Evolutionary conservation across 1,140 invertebrate species (phyloP), one percentile per base, ranked within the genome.

Genomic region (Ceratina japonica): DNA sequence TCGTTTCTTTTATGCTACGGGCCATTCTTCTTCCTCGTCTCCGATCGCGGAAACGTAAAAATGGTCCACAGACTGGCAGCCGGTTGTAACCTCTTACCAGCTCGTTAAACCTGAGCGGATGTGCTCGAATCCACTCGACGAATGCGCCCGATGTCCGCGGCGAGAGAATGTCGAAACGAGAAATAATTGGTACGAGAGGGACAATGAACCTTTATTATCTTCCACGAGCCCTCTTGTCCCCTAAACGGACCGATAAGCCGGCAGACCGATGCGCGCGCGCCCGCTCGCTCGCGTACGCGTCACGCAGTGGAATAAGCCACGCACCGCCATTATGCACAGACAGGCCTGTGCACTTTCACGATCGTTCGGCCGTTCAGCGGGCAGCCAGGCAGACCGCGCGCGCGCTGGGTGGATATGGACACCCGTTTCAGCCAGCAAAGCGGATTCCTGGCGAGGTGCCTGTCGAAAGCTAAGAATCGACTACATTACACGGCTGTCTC

Each of bases 391-490:
- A 44, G 37, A 8, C 37, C 5, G 37, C 37, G 27, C 27, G 27
- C 37, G 37, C 37, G 37, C 37, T 44, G 37, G 37, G 2, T 44
- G 37, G 37, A 44, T 44, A 62, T 71, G 74, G 54, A 61, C 51
- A 70, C 56, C 65, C 22, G 24, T 63, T 72, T 80, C 66, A 75
- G 84, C 79, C 52, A 79, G 49, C 85, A 49, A 86, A 79, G 85
- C 85, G 75, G 51, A 87, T 87, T 86, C 85, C 79, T 86, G 75
- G 75, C 85, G 49, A 27, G 61, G 62, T 84, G 82, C 79, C 82
- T 79, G 69, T 58, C 79, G 20, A 74, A 72, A 71, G 61, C 16
- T 68, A 56, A 56, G 22, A 74, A 72, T 59, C 18, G 16, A 68
- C 59, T 52, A 77, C 52, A 61, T 59, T 69, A 20, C 0, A 10